Evolutionary conservation across 2,888 invertebrate species (phyloP).

Genomic region (Chromoteleia sp.): DNA sequence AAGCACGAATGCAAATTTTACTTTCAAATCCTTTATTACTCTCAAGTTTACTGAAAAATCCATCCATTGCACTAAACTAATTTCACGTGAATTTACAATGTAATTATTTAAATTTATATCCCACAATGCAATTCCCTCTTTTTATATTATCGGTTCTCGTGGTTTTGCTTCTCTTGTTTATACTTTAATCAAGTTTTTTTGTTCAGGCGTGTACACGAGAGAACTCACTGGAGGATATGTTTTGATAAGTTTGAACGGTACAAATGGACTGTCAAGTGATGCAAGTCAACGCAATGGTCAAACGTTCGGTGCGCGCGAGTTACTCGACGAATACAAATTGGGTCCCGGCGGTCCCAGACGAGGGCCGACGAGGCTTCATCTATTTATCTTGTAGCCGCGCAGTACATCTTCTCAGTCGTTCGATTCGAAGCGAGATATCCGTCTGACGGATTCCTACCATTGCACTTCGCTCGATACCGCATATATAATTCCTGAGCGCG

Average conservation of each 20-base stretch:
- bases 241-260: conserved; percentile 31
- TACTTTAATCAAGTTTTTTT: background rate
- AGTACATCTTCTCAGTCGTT: conserved; percentile 51
- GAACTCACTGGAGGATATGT: conserved; percentile 6
- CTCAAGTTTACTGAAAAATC: too few relatives aligned
- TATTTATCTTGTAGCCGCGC: conserved; percentile 61
- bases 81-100: too few relatives aligned
- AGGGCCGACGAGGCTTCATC: conserved; percentile 43
- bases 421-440: conserved; percentile 56
- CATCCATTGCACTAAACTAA: too few relatives aligned
- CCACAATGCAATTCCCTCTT: too few relatives aligned
- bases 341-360: conserved; percentile 46
- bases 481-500: conserved; percentile 58
- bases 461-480: conserved; percentile 44
- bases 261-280: conserved; percentile 47
- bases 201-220: background rate
- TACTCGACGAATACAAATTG: conserved; percentile 63
- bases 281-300: conserved; percentile 48
- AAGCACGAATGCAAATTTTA: background rate
- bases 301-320: conserved; percentile 32
- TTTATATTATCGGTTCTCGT: too few relatives aligned
- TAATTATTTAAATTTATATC: too few relatives aligned
- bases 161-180: too few relatives aligned
- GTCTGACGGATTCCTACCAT: conserved; percentile 49
- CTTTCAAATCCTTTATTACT: too few relatives aligned